A percentile compares a stretch with the other conserved stretches of the same genome.
These are phyloP conservation scores for Xiphophorus couchianus DNA, from an alignment of 2,113 vertebrate genomes.

Conservation along the genomic window DNA sequence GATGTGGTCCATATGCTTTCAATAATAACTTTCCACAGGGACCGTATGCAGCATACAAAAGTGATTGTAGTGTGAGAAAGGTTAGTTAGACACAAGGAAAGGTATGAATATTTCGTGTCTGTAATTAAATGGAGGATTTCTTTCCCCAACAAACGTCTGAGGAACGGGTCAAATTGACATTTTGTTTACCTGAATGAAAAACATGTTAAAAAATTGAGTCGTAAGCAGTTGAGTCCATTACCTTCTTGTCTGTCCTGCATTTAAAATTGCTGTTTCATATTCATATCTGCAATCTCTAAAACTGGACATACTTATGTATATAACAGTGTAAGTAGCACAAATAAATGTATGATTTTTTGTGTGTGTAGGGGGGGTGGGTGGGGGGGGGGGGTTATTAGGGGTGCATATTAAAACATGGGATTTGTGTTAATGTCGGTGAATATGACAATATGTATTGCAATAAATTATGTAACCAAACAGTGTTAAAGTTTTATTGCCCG, in stretches of 20 bases:
- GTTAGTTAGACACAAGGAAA: slow-evolving; percentile 4
- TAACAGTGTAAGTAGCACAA: neutral
- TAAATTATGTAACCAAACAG: too few species aligned
- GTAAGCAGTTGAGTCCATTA: slow-evolving; percentile 6
- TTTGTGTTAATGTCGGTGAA: too few species aligned
- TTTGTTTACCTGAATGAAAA: neutral
- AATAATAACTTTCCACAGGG: slow-evolving; percentile 40
- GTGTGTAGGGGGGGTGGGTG: too few species aligned
- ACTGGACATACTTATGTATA: neutral
- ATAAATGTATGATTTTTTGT: too few species aligned
- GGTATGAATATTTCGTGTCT: neutral
- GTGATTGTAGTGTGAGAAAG: slow-evolving; percentile 15
- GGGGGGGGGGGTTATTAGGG: too few species aligned
- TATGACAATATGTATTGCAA: too few species aligned
- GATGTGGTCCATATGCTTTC: slow-evolving; percentile 15
- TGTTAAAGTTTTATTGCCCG: too few species aligned
- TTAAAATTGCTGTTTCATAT: slow-evolving; percentile 1
- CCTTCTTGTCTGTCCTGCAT: neutral
- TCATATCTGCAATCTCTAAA: slow-evolving; percentile 10
- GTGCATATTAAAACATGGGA: too few species aligned
- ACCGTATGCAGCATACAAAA: slow-evolving; percentile 10
- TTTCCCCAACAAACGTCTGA: neutral
- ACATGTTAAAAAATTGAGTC: neutral
- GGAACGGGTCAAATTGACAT: neutral
- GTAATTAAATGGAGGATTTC: slow-evolving; percentile 3